Evolutionary conservation across 2,888 invertebrate genomes (phyloP).

Genomic region (Dynastes tityus): DNA sequence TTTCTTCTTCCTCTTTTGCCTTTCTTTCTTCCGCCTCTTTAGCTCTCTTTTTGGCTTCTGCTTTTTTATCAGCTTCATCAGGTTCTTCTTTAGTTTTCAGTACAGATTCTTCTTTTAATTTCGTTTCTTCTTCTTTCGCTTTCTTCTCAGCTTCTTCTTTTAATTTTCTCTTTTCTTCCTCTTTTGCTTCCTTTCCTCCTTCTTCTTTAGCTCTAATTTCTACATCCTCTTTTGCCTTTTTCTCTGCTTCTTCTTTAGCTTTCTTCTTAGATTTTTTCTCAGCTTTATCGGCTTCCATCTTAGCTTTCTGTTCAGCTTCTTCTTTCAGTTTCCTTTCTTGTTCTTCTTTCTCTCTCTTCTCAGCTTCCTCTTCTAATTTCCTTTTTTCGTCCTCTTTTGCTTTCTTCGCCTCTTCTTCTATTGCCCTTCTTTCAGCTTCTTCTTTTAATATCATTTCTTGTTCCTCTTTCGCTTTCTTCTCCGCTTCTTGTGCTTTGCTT

Average conservation of each 20-base stretch:
- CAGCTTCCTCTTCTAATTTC: slow-evolving; percentile 64
- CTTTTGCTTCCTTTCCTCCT: slow-evolving; percentile 56
- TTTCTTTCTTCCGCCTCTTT: slow-evolving; percentile 61
- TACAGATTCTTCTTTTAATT: slow-evolving; percentile 51
- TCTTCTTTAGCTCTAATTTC: slow-evolving; percentile 46
- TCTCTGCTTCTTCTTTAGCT: slow-evolving; percentile 64
- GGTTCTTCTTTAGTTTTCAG: slow-evolving; percentile 62
- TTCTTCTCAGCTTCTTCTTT: slow-evolving; percentile 54
- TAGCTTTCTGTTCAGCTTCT: slow-evolving; percentile 54
- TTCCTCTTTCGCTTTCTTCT: slow-evolving; percentile 66
- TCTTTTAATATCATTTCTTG: slow-evolving; percentile 64
- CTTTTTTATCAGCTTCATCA: slow-evolving; percentile 54
- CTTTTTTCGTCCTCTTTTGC: slow-evolving; percentile 56
- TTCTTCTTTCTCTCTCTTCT: slow-evolving; percentile 65
- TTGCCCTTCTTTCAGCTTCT: slow-evolving; percentile 57
- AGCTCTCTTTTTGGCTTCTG: slow-evolving; percentile 59
- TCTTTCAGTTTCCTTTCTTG: slow-evolving; percentile 64
- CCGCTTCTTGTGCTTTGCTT: slow-evolving; percentile 61
- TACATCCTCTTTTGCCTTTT: slow-evolving; percentile 51
- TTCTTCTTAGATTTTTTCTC: slow-evolving; percentile 55
- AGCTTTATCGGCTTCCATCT: too few species aligned
- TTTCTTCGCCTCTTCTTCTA: slow-evolving; percentile 61
- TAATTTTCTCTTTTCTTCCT: slow-evolving; percentile 53
- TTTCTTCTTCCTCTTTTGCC: slow-evolving; percentile 56
- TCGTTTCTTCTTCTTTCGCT: slow-evolving; percentile 49